phyloP scores from a whole-genome alignment of 2,113 vertebrate species.

The Glaucomys volans region DNA sequence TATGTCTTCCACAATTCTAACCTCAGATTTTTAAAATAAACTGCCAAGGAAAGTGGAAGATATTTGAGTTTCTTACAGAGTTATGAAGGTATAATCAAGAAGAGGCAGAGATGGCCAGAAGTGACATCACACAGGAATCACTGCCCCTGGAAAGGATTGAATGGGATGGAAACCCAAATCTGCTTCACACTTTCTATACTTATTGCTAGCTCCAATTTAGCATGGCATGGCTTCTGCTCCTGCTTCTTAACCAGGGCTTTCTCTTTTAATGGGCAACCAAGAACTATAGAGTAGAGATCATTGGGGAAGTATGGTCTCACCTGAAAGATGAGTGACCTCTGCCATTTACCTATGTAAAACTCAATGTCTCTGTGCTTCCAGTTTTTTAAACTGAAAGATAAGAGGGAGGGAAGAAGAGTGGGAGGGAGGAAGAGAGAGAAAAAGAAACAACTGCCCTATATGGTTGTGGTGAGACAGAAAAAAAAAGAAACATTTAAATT shows the following conservation, averaged over 20 bases:
- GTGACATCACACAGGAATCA: too few relatives aligned
- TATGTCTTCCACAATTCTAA: background rate
- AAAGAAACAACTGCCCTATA: background rate
- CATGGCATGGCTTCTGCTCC: background rate
- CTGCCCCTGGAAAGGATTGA: background rate
- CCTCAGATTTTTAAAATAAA: background rate
- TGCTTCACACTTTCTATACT: background rate
- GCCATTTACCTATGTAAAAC: background rate
- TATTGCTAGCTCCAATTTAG: background rate
- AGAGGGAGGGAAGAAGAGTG: background rate
- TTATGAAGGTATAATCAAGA: too few relatives aligned
- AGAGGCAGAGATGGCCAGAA: background rate
- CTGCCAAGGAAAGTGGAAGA: background rate
- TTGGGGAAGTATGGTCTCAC: background rate
- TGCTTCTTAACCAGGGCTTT: background rate
- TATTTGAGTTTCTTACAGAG: background rate
- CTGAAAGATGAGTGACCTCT: background rate
- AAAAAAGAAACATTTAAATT: background rate
- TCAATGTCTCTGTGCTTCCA: background rate
- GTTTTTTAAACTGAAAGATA: conserved; percentile 15
- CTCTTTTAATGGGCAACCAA: background rate
- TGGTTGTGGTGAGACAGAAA: background rate
- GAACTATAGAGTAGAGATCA: background rate
- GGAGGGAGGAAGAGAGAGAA: background rate
- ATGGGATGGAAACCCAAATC: background rate